phyloP scores from a whole-genome alignment of 2,113 vertebrate genomes.

The Pogonocichla stellata region DNA sequence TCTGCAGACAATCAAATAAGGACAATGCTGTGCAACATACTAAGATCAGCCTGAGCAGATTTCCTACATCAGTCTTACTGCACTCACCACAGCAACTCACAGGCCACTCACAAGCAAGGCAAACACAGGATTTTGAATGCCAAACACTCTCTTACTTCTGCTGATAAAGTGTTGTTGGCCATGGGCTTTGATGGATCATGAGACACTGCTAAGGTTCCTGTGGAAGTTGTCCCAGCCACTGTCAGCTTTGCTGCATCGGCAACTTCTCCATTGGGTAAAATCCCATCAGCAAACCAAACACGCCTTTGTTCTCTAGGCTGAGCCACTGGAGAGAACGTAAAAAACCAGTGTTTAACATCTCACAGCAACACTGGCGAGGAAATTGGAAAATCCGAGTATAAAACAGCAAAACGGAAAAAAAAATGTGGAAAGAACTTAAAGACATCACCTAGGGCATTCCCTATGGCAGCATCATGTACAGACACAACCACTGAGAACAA shows the following conservation, averaged over 20 bases:
- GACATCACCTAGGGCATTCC: not conserved
- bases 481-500: not conserved
- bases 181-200: conserved; percentile 84
- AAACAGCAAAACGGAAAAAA: not conserved
- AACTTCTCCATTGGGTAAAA: conserved; percentile 93
- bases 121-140: not conserved
- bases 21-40: not conserved
- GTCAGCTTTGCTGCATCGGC: conserved; percentile 87
- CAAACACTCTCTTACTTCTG: conserved; percentile 78
- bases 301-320: conserved; percentile 91
- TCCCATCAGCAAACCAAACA: conserved; percentile 96
- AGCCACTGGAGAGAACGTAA: conserved; percentile 63
- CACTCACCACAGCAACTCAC: not conserved
- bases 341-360: not conserved
- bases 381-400: not conserved
- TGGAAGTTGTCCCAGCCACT: conserved; percentile 76
- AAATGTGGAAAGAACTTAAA: not conserved
- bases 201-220: conserved; percentile 80
- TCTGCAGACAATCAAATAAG: not conserved
- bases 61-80: not conserved
- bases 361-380: not conserved
- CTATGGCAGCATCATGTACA: not conserved
- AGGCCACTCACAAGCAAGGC: not conserved
- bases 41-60: not conserved
- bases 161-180: conserved; percentile 71